Conservation (phyloP, 2,797 vertebrate species). For the Pampus argenteus region DNA sequence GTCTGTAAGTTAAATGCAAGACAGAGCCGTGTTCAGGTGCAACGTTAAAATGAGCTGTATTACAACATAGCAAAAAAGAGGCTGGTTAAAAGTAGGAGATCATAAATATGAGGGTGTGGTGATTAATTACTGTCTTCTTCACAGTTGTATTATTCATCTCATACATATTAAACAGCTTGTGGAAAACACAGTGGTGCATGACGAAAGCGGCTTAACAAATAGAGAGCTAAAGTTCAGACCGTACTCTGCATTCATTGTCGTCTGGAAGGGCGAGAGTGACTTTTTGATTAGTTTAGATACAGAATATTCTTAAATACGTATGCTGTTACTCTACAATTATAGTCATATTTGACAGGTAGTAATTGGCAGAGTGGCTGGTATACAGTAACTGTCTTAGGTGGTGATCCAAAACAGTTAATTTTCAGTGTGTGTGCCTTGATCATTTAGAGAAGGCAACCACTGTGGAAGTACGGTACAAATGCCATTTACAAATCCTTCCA, state of each 20-base stretch:
- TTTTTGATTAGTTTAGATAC: background rate
- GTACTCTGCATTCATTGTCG: constrained; percentile 2
- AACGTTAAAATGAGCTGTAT: background rate
- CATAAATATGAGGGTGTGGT: constrained; percentile 37
- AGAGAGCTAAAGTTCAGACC: constrained; percentile 7
- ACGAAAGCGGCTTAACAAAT: background rate
- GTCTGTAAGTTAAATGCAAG: background rate
- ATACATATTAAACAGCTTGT: constrained; percentile 48
- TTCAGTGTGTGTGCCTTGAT: background rate
- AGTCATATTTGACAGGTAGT: background rate
- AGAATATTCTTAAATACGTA: background rate
- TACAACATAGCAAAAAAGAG: background rate
- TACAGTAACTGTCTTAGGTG: background rate
- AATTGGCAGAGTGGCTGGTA: background rate
- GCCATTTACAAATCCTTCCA: background rate
- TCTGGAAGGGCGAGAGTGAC: background rate
- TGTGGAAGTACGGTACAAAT: background rate
- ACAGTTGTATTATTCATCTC: constrained; percentile 31
- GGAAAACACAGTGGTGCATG: constrained; percentile 18
- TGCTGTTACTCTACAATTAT: background rate
- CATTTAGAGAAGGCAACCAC: background rate
- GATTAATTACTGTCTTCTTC: constrained; percentile 30
- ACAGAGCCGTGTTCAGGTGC: no score
- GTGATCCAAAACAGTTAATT: background rate
- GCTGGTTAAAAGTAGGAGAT: constrained; percentile 9